Evolutionary conservation across 2,888 invertebrate genomes (phyloP).

Genomic region (Esperia sulphurella): DNA sequence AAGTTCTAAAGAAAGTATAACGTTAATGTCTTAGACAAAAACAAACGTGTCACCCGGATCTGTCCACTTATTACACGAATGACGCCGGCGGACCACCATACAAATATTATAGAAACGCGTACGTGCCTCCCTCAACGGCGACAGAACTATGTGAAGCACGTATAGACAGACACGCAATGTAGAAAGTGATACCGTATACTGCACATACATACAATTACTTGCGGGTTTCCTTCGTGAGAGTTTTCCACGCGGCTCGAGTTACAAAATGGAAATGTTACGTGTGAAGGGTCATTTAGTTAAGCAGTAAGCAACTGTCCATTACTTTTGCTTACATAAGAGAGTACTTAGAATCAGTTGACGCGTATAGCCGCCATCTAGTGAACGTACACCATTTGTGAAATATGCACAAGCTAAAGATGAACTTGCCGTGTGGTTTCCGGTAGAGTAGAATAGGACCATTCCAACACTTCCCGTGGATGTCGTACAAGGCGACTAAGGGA

Average conservation of each 20-base stretch:
- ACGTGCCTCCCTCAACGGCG: background rate
- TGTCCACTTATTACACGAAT: background rate
- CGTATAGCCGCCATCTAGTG: too few species aligned
- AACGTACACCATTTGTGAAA: too few species aligned
- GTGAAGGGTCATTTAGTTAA: background rate
- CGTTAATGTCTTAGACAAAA: too few species aligned
- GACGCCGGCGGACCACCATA: background rate
- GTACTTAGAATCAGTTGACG: too few species aligned
- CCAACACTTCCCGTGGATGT: too few species aligned
- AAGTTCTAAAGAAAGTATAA: too few species aligned
- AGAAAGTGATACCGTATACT: constrained; percentile 20
- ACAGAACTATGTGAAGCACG: constrained; percentile 12
- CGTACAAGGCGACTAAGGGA: too few species aligned
- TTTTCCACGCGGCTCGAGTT: constrained; percentile 16
- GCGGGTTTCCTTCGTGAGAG: constrained; percentile 12
- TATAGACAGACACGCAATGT: constrained; percentile 18
- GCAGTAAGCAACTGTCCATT: background rate
- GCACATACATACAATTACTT: constrained; percentile 13
- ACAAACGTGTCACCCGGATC: background rate
- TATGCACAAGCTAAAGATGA: too few species aligned
- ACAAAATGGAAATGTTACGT: constrained; percentile 2
- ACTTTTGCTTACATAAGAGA: too few species aligned
- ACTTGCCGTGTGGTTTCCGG: too few species aligned
- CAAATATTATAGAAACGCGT: background rate
- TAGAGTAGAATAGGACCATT: too few species aligned